Base-by-base conservation (phyloP, 2,113 vertebrate species). In the Potamarius usumacintae region DNA sequence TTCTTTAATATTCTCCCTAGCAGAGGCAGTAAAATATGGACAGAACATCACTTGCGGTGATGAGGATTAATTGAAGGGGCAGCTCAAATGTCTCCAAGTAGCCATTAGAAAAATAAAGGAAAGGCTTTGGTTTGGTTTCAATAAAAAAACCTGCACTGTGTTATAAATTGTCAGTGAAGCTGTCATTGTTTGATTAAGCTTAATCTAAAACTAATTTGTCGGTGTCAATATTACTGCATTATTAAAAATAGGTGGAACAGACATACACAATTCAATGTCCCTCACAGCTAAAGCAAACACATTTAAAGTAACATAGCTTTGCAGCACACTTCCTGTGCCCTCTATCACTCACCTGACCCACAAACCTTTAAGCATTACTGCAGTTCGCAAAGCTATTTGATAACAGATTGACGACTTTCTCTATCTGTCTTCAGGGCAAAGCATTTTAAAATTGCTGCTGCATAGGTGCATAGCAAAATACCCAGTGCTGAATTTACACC, bases 1-100 rank as follows among this genome's bases (percentile, higher is more conserved):
- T 89, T 90, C 60, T 86, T 90, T 80, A 90, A 89, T 91, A 84
- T 89, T 89, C 89, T 87, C 83, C 52, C 15, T 85, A 85, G 58
- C 87, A 88, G 85, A 87, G 80, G 50, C 62, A 85, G 60, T 91
- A 72, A 88, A 90, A 91, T 58, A 76, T 88, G 83, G 83, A 88
- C 79, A 90, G 84, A 88, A 84, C 83, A 89, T 92, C 89, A 91
- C 90, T 93, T 92, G 89, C 88, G 82, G 83, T 82, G 88, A 92
- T 91, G 89, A 91, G 87, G 90, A 90, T 91, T 74, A 92, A 93
- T 90, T 86, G 78, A 80, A 72, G 53, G 10, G 67, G 53, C 20
- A 69, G 67, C 72, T 85, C 15, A 48, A 52, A 85, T 48, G 10
- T 72, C 30, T 83, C 65, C 55, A 34, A 60, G 53, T 55, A 69